A percentile compares a stretch with the other conserved stretches of the same genome.
Conservation (phyloP, 1,140 invertebrate species). For the Nephila pilipes region DNA sequence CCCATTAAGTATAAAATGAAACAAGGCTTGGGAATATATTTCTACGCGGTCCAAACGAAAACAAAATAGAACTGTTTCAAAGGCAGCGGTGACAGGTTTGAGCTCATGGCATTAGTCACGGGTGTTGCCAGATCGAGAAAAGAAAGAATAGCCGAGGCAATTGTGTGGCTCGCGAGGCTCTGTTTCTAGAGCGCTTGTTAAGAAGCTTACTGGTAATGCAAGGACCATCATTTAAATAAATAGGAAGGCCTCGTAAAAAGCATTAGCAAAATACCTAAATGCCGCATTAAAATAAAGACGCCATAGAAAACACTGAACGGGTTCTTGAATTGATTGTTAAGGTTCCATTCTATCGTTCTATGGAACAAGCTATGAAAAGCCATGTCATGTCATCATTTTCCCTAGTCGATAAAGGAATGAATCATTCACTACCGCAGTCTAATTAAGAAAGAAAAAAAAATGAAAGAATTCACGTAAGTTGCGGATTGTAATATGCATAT, state of each 20-base stretch:
- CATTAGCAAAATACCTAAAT: constrained; percentile 65
- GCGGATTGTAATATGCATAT: constrained; percentile 33
- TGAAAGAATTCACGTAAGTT: neutral
- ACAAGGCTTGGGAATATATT: constrained; percentile 68
- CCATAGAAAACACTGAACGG: constrained; percentile 27
- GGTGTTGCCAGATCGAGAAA: constrained; percentile 56
- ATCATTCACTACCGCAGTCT: neutral
- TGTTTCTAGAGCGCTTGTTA: constrained; percentile 62
- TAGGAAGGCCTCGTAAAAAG: constrained; percentile 72
- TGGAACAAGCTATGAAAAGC: neutral
- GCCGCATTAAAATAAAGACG: constrained; percentile 68
- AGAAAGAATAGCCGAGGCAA: constrained; percentile 53
- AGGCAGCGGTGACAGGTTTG: constrained; percentile 63
- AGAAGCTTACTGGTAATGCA: constrained; percentile 70
- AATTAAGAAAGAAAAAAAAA: neutral
- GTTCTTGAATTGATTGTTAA: constrained; percentile 56
- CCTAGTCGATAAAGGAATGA: neutral
- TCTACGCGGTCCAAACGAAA: constrained; percentile 10
- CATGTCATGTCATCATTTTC: constrained; percentile 7
- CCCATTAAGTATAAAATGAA: constrained; percentile 73
- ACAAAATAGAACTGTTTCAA: constrained; percentile 69
- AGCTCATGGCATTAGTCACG: constrained; percentile 71
- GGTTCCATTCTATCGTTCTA: neutral
- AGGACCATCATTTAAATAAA: constrained; percentile 74
- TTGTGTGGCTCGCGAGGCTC: constrained; percentile 49